Conservation (phyloP, 2,797 vertebrate genomes). For the Squalus acanthias region DNA sequence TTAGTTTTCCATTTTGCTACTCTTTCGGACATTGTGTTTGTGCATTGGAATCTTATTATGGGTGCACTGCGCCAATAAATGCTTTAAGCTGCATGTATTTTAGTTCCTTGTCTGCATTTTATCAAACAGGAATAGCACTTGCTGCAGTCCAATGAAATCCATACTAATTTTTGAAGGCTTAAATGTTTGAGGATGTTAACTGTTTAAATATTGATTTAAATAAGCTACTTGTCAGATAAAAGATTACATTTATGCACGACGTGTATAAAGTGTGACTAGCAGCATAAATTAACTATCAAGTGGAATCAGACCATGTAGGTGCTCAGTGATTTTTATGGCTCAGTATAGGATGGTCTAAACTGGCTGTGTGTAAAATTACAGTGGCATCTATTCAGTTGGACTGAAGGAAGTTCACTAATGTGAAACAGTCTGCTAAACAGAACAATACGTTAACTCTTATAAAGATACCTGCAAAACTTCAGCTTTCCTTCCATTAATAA, state of each 20-base stretch:
- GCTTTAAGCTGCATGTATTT: slow-evolving; percentile 11
- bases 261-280: not conserved
- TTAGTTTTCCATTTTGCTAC: not conserved
- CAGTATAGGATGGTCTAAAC: not conserved
- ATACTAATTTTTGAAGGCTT: not conserved
- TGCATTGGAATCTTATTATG: not conserved
- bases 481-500: not conserved
- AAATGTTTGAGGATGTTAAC: not conserved
- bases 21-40: not conserved
- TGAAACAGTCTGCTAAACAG: not conserved
- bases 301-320: not conserved
- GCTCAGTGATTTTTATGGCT: not conserved
- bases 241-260: not conserved
- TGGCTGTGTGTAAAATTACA: not conserved
- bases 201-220: not conserved
- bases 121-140: not conserved
- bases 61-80: not conserved
- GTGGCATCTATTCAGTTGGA: not conserved
- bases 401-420: not conserved
- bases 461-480: not conserved
- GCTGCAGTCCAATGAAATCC: not conserved
- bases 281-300: not conserved
- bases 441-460: not conserved
- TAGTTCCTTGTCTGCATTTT: not conserved
- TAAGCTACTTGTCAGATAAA: not conserved